phyloP scores from a whole-genome alignment of 2,888 invertebrate species.

The Psylliodes chrysocephalus region DNA sequence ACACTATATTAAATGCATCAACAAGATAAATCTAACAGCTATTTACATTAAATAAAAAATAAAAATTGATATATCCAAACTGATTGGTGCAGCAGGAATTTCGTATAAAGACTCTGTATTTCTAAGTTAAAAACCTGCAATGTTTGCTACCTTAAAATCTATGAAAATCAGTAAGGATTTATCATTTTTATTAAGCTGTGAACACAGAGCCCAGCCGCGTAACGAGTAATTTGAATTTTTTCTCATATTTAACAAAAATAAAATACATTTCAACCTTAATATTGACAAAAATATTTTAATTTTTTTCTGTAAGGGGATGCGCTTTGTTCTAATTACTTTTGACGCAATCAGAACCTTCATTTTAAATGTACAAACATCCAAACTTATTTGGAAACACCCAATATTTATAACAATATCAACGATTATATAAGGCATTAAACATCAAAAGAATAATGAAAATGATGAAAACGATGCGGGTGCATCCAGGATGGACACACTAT shows the following conservation, averaged over 20 bases:
- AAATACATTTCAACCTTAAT: constrained; percentile 7
- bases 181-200: constrained; percentile 1
- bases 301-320: background rate
- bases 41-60: constrained; percentile 44
- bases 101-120: background rate
- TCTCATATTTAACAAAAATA: background rate
- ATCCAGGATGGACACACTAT: too few relatives aligned
- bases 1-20: constrained; percentile 49
- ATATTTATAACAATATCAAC: too few relatives aligned
- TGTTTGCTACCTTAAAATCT: constrained; percentile 3
- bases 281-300: background rate
- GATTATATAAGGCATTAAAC: too few relatives aligned
- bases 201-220: constrained; percentile 10
- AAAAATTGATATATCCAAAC: constrained; percentile 30
- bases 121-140: background rate
- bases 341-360: too few relatives aligned
- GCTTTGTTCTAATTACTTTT: too few relatives aligned
- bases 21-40: constrained; percentile 44
- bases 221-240: constrained; percentile 9
- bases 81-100: constrained; percentile 5
- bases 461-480: too few relatives aligned
- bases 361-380: too few relatives aligned
- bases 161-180: background rate
- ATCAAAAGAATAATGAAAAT: too few relatives aligned
- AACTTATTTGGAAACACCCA: too few relatives aligned